Evolutionary conservation across 2,888 invertebrate genomes (phyloP).

Genomic region (Mactromeris polynyma): DNA sequence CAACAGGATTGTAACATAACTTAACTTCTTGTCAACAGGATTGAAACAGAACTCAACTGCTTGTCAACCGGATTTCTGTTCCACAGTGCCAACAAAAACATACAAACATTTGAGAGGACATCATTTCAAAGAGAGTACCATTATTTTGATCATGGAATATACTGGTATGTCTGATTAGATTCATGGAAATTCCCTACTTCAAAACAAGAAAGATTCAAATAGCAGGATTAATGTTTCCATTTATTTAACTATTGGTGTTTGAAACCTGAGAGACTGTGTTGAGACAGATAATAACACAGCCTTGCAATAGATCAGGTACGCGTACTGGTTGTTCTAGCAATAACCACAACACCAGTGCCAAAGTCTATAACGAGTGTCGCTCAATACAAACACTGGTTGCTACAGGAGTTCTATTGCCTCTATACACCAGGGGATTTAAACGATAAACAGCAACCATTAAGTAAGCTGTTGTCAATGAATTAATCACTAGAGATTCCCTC

Average conservation of each 20-base stretch:
- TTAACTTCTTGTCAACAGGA: no score
- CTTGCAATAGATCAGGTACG: no score
- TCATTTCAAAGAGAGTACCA: no score
- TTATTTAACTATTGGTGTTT: background rate
- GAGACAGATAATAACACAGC: background rate
- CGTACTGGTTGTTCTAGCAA: background rate
- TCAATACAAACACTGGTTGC: background rate
- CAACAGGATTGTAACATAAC: no score
- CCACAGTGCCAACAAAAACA: no score
- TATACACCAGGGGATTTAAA: background rate
- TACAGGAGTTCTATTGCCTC: background rate
- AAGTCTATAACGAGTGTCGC: background rate
- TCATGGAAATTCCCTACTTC: background rate
- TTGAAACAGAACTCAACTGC: no score
- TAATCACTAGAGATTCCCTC: constrained; percentile 6
- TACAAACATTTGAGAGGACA: no score
- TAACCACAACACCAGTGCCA: background rate
- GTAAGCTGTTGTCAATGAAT: background rate
- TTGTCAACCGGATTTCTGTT: no score
- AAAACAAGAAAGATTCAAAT: background rate
- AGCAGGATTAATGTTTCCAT: background rate
- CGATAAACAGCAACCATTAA: background rate
- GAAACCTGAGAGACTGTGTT: background rate
- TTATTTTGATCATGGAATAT: background rate
- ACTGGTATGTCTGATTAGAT: background rate